Percentiles rank a stretch among this genome's conserved stretches.
These are phyloP conservation scores for Pogoniulus pusillus DNA, from an alignment of 2,797 vertebrate species.

Conservation along the genomic window DNA sequence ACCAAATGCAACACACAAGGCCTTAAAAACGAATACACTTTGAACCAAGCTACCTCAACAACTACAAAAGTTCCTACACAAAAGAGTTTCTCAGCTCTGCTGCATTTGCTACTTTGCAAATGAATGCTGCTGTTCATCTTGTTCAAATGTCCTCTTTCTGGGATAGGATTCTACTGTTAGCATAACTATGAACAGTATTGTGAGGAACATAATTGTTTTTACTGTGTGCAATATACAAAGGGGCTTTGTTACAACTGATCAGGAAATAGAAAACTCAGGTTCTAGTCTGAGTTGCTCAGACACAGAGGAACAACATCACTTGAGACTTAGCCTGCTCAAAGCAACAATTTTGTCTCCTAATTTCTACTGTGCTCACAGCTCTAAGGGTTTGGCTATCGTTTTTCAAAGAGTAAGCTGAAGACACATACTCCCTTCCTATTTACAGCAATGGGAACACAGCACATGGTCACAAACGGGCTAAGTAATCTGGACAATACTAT, in stretches of 20 bases:
- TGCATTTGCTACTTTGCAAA: not conserved
- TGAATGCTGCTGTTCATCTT: not conserved
- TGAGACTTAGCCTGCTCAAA: not conserved
- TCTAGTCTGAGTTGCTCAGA: not conserved
- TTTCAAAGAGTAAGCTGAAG: not conserved
- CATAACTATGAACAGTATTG: not conserved
- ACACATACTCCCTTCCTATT: accelerated
- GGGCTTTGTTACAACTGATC: not conserved
- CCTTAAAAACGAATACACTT: not conserved
- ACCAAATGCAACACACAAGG: not conserved
- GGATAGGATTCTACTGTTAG: not conserved
- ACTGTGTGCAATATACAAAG: not conserved
- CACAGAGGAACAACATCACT: not conserved
- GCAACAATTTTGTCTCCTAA: not conserved
- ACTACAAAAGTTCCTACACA: not conserved
- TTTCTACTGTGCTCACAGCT: not conserved
- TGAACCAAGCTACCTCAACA: not conserved
- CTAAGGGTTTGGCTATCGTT: not conserved
- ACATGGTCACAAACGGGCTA: not conserved
- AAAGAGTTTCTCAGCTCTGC: not conserved
- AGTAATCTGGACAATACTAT: too few relatives aligned
- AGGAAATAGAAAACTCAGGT: not conserved
- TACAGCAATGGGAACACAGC: not conserved
- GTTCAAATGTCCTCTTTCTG: not conserved
- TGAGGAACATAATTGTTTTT: not conserved